Base-by-base conservation (phyloP, 1,140 invertebrate species). In the Babylonia areolata region DNA sequence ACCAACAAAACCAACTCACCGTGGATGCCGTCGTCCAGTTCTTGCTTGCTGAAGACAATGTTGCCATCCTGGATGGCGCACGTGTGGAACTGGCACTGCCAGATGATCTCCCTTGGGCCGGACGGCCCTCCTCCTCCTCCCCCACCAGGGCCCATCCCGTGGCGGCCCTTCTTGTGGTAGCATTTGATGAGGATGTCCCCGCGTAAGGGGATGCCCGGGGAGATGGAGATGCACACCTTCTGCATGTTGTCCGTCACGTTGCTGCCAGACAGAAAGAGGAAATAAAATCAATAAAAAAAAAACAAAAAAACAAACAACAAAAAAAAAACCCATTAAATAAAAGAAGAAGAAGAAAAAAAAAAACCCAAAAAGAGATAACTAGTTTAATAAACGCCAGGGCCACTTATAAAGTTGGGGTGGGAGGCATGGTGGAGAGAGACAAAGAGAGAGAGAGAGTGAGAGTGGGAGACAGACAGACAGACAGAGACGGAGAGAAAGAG, bases 171-270 rank as follows among this genome's bases (percentile, higher is more conserved):
- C 89, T 97, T 96, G 91, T 97, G 96, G 95, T 98, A 98, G 92
- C 97, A 98, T 93, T 98, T 98, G 89, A 99, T 96, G 28, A 98
- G 95, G 88, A 98, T 97, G 94, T 98, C 97, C 1, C 98, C 97
- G 37, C 97, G 95, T 9, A 99, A 95, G 71, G 97, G 96, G 54
- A 98, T 96, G 37, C 95, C 95, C 81, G 95, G 95, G n/a, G 96
- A 95, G 51, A 96, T 92, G 64, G 93, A 93, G 40, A 95, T 94
- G 82, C 93, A 94, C 17, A 95, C 92, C 84, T 93, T 92, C 79
- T 93, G 91, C 91, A 94, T 93, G 84, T 92, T 93, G 83, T 94
- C 94, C 35, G 94, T 92, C 12, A 94, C 93, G 86, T 93, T 93
- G 85, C 94, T 95, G 90, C 28, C 92, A 92, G 69, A 86, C 85